These are phyloP conservation scores for Otolemur garnettii DNA, from an alignment of 2,113 vertebrate species.

Conservation along the genomic window DNA sequence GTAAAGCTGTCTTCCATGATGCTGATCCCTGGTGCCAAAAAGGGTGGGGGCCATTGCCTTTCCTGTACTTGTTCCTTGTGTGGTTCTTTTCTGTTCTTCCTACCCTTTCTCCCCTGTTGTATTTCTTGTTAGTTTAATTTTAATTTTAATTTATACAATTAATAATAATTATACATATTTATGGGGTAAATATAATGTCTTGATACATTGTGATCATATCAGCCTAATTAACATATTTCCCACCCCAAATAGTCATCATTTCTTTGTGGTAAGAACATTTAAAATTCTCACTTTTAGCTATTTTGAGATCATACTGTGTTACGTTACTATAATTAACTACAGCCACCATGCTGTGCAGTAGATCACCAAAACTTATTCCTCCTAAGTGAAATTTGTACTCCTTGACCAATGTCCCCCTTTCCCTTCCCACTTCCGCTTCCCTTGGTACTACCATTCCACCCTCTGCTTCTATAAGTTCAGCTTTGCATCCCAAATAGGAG, in stretches of 20 bases:
- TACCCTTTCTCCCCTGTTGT: fast-evolving
- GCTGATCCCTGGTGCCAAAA: too few relatives aligned
- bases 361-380: background rate
- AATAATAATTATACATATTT: background rate
- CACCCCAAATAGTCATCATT: background rate
- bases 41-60: background rate
- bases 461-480: background rate
- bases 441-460: too few relatives aligned
- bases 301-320: background rate
- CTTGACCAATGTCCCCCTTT: too few relatives aligned
- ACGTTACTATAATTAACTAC: background rate
- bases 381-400: background rate
- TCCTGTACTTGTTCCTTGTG: background rate
- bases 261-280: background rate
- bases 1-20: too few relatives aligned
- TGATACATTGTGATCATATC: background rate
- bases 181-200: too few relatives aligned
- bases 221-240: background rate
- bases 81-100: background rate
- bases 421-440: fast-evolving
- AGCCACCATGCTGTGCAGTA: background rate
- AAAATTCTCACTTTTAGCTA: background rate
- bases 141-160: background rate
- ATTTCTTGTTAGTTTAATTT: background rate
- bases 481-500: background rate